These are phyloP conservation scores for Chrysochloris asiatica DNA, from an alignment of 2,113 vertebrate species.

Conservation along the genomic window DNA sequence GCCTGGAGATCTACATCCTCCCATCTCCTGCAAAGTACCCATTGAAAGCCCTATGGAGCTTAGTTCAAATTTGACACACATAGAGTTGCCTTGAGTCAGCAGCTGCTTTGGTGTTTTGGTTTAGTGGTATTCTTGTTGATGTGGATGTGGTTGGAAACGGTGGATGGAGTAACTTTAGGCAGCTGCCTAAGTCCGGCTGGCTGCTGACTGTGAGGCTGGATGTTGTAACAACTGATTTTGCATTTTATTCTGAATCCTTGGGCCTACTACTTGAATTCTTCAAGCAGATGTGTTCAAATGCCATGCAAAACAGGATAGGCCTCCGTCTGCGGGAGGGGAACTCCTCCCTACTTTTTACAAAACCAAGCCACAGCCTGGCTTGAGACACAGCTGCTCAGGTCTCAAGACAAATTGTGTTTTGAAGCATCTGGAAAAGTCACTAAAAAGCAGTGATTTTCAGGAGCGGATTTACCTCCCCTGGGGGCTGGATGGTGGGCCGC, in stretches of 20 bases:
- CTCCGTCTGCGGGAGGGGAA: neutral
- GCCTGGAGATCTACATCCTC: neutral
- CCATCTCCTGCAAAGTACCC: neutral
- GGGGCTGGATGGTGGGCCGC: neutral
- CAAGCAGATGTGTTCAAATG: neutral
- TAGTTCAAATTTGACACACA: neutral
- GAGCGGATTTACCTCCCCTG: neutral
- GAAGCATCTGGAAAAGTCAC: neutral
- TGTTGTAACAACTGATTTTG: neutral
- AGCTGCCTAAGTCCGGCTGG: neutral
- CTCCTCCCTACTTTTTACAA: neutral
- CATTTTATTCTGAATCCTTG: conserved; percentile 30
- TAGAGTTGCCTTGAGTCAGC: neutral
- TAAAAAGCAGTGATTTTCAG: conserved; percentile 27
- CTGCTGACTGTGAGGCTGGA: neutral
- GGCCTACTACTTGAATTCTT: neutral
- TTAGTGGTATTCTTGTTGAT: neutral
- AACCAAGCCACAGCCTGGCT: neutral
- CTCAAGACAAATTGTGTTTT: neutral
- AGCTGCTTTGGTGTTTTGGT: neutral
- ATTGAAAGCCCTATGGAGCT: neutral
- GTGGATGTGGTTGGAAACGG: neutral
- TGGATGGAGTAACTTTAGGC: neutral
- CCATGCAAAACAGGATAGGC: conserved; percentile 25
- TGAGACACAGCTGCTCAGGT: neutral